Percentiles rank a stretch among this genome's conserved stretches.
These are phyloP conservation scores for Poicephalus meyeri DNA, from an alignment of 2,113 vertebrate species.

Conservation along the genomic window DNA sequence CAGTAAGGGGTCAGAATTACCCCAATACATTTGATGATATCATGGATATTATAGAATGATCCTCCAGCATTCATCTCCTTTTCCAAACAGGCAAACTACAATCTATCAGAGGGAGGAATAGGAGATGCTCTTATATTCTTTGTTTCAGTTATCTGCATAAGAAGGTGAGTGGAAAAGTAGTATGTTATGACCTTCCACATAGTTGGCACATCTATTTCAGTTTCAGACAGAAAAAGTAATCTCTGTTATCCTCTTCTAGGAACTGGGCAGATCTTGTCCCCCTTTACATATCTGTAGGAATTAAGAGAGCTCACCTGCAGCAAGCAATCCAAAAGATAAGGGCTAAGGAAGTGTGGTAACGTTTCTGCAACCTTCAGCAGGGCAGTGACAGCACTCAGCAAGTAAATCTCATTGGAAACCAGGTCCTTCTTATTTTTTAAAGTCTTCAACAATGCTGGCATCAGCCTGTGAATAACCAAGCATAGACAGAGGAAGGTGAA, in stretches of 20 bases:
- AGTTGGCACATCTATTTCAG: neutral
- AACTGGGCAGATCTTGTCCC: neutral
- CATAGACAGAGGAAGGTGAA: neutral
- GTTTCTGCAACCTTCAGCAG: slow-evolving; percentile 89
- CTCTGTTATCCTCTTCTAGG: neutral
- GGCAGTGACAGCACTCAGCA: slow-evolving; percentile 89
- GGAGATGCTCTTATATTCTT: neutral
- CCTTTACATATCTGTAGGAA: neutral
- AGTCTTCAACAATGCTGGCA: slow-evolving; percentile 83
- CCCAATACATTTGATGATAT: neutral
- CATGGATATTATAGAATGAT: neutral
- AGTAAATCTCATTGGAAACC: slow-evolving; percentile 83
- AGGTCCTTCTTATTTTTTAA: slow-evolving; percentile 81
- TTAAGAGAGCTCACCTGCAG: slow-evolving; percentile 75
- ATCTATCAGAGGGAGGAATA: neutral
- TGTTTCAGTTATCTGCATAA: neutral
- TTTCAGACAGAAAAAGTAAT: neutral
- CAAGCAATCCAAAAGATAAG: slow-evolving; percentile 84
- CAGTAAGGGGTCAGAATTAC: neutral
- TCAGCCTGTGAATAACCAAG: slow-evolving; percentile 77
- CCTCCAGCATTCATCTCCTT: neutral
- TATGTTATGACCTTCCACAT: neutral
- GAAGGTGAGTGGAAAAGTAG: neutral
- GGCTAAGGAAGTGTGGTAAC: slow-evolving; percentile 91
- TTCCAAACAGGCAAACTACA: neutral